Evolutionary conservation across 2,797 vertebrate species (phyloP).

Genomic region (Schizothorax lantsangensis): DNA sequence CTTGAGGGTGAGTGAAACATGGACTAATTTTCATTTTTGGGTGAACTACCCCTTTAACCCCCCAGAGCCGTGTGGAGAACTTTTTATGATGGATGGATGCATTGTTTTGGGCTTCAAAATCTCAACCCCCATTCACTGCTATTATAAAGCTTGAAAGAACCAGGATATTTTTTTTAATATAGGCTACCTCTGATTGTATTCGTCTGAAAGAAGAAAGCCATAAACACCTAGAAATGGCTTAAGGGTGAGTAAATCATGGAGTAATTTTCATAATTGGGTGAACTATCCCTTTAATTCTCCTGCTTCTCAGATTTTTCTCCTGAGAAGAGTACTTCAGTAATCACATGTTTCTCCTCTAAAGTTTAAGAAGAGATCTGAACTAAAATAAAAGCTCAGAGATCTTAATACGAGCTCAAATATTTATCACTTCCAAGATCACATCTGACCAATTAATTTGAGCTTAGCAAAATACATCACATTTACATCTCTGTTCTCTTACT

Average conservation of each 20-base stretch:
- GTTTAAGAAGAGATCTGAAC: not conserved
- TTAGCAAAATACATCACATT: not conserved
- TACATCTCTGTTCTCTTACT: not conserved
- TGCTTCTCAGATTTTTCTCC: not conserved
- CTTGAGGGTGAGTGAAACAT: too few species aligned
- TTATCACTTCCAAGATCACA: not conserved
- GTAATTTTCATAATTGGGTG: too few species aligned
- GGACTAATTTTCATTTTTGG: too few species aligned
- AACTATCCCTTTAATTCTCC: not conserved
- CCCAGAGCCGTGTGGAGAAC: too few species aligned
- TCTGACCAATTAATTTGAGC: not conserved
- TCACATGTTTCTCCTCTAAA: not conserved
- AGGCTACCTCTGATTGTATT: too few species aligned
- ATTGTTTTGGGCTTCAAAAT: too few species aligned
- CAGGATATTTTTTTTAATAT: too few species aligned
- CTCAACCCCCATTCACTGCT: too few species aligned
- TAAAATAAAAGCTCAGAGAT: not conserved
- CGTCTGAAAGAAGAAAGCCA: too few species aligned
- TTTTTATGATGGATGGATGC: too few species aligned
- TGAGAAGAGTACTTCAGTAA: not conserved
- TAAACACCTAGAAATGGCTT: not conserved
- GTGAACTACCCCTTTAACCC: too few species aligned
- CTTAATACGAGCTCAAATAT: not conserved
- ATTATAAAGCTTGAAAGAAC: too few species aligned
- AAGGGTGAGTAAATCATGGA: not conserved